Percentiles rank a stretch among this genome's conserved stretches.
phyloP scores from a whole-genome alignment of 1,140 invertebrate species.

The Teleopsis dalmanni region DNA sequence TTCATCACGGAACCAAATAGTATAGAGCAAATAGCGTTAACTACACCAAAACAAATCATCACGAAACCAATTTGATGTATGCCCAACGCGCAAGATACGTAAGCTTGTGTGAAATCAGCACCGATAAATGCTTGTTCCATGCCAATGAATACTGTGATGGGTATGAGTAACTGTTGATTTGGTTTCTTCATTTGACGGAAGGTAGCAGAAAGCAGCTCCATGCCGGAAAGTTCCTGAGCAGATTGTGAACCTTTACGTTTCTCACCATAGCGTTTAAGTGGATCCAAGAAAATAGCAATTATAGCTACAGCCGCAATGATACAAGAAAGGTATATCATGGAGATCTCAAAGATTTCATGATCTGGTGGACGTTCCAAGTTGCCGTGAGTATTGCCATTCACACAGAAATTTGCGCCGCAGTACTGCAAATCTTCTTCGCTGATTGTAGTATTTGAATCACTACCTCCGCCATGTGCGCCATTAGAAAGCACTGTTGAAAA shows the following conservation, averaged over 20 bases:
- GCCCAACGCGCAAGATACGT: constrained; percentile 84
- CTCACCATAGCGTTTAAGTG: constrained; percentile 80
- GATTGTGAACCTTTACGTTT: constrained; percentile 64
- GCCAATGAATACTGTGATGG: constrained; percentile 92
- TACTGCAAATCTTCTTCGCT: constrained; percentile 50
- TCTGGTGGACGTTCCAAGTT: constrained; percentile 69
- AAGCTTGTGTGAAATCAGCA: constrained; percentile 92
- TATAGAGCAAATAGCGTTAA: constrained; percentile 81
- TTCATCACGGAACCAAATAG: constrained; percentile 88
- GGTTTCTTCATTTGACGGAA: constrained; percentile 82
- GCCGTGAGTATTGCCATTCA: constrained; percentile 55
- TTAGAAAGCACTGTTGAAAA: constrained; percentile 61
- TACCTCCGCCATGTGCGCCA: constrained; percentile 56
- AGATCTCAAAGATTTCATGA: constrained; percentile 78
- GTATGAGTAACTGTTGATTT: constrained; percentile 86
- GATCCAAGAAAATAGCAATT: constrained; percentile 81
- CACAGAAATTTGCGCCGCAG: constrained; percentile 81
- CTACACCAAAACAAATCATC: constrained; percentile 90
- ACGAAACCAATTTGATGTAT: constrained; percentile 88
- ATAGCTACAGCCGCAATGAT: constrained; percentile 77
- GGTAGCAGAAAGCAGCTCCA: constrained; percentile 80
- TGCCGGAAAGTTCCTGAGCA: constrained; percentile 60
- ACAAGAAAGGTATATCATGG: constrained; percentile 80
- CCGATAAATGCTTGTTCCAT: constrained; percentile 95
- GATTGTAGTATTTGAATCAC: constrained; percentile 45